A percentile compares a stretch with the other conserved stretches of the same genome.
Evolutionary conservation across 2,113 vertebrate genomes (phyloP).

Genomic region (Corythaeola cristata): DNA sequence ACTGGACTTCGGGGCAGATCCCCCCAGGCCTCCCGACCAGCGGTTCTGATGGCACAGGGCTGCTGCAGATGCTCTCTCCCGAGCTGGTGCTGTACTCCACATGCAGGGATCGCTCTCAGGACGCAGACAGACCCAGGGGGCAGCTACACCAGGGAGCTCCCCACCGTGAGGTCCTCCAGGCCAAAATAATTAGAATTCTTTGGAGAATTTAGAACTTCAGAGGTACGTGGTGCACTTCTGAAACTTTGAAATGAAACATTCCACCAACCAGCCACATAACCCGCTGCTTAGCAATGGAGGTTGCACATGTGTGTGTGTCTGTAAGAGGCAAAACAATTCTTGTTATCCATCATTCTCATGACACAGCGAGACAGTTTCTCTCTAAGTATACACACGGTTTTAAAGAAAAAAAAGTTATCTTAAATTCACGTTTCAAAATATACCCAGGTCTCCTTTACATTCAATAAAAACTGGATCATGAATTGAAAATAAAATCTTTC

Average conservation of each 20-base stretch:
- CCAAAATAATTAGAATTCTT: not conserved
- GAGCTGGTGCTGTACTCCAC: fast-evolving
- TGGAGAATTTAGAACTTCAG: not conserved
- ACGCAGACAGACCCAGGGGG: not conserved
- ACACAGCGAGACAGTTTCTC: not conserved
- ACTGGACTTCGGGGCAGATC: not conserved
- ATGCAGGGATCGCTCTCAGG: not conserved
- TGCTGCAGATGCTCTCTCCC: not conserved
- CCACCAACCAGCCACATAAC: not conserved
- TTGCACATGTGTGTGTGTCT: not conserved
- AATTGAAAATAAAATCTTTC: not conserved
- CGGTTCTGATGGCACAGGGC: fast-evolving
- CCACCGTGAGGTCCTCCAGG: not conserved
- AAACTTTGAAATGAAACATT: slow-evolving; percentile 30
- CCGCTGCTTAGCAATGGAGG: not conserved
- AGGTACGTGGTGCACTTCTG: not conserved
- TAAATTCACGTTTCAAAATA: not conserved
- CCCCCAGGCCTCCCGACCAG: not conserved
- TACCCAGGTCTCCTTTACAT: not conserved
- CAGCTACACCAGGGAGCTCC: not conserved
- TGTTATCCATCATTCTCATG: not conserved
- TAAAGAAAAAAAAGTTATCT: not conserved
- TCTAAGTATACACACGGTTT: not conserved
- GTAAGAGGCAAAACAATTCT: not conserved
- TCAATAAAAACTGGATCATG: not conserved